Base-by-base conservation (phyloP, 2,797 vertebrate species). In the Clarias pachynema region DNA sequence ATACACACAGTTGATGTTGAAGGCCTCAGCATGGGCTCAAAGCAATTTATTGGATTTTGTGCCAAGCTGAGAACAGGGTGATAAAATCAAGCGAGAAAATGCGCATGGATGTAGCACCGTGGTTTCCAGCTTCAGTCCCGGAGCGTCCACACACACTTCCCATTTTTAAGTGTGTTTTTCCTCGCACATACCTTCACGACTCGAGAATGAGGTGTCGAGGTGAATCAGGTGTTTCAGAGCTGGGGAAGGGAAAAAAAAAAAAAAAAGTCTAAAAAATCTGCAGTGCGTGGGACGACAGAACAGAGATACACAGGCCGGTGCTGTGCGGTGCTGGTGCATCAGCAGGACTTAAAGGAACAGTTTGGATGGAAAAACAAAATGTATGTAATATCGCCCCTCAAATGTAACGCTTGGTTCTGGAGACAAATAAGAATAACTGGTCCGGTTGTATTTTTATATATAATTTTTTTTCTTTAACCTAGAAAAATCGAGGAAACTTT, bases 1-100 rank as follows among this genome's bases (percentile, higher is more conserved):
- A 59, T 53, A 63, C 31, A 40, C 49, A 79, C 34, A 84, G 77
- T 57, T 72, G 77, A 85, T 73, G 57, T 78, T 60, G 65, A 44
- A 78, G 78, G 78, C 84, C 69, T 80, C 73, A n/a, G 82, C 12
- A 66, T 31, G 60, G 60, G 22, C 82, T 53, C 29, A 7, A 20
- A 59, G 62, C 49, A 57, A 59, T 82, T 82, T 31, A 37, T 57
- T 37, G 12, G 44, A 53, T 84, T 84, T 66, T 8, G 8, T 77
- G 49, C 62, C 72, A 57, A 18, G 62, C 18, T 22, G 73, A 69
- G 63, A 18, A 24, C 60, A 20, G 22, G 24, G 63, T 77, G 73
- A 77, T 68, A 24, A 68, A 66, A 62, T 73, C 63, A n/a, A 53
- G 20, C 12, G 5, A 37, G 20, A 15, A 57, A 75, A 75, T n/a